Evolutionary conservation across 2,797 vertebrate genomes (phyloP).

Genomic region (Tokudaia muenninki): DNA sequence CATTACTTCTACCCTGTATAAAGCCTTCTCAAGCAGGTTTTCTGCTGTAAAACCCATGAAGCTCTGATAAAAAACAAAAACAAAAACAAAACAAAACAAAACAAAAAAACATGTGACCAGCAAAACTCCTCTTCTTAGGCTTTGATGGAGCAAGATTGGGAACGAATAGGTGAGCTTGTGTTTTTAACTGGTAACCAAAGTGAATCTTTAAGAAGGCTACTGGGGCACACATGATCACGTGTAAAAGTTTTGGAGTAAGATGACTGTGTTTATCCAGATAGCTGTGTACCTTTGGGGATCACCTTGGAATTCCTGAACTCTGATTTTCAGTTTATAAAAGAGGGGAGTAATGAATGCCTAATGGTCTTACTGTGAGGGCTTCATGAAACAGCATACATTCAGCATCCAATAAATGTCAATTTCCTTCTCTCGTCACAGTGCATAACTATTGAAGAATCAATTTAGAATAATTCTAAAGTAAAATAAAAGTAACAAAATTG

Average conservation of each 20-base stretch:
- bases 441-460: not conserved
- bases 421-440: not conserved
- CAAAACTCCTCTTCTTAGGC: not conserved
- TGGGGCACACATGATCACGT: not conserved
- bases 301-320: not conserved
- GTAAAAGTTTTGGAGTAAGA: conserved; percentile 9
- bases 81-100: too few species aligned
- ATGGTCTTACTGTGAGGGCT: not conserved
- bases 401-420: not conserved
- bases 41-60: not conserved
- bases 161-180: not conserved
- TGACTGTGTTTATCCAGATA: not conserved
- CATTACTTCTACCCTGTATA: not conserved
- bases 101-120: not conserved
- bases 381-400: not conserved
- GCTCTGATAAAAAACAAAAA: not conserved
- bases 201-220: not conserved
- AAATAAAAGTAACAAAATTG: not conserved
- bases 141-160: not conserved
- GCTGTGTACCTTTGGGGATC: not conserved
- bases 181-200: not conserved
- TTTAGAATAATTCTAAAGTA: conserved; percentile 51
- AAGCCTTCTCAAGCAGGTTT: not conserved
- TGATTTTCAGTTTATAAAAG: not conserved
- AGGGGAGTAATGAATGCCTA: not conserved